Evolutionary conservation across 2,888 invertebrate genomes (phyloP).

Genomic region (Alsophila aescularia): DNA sequence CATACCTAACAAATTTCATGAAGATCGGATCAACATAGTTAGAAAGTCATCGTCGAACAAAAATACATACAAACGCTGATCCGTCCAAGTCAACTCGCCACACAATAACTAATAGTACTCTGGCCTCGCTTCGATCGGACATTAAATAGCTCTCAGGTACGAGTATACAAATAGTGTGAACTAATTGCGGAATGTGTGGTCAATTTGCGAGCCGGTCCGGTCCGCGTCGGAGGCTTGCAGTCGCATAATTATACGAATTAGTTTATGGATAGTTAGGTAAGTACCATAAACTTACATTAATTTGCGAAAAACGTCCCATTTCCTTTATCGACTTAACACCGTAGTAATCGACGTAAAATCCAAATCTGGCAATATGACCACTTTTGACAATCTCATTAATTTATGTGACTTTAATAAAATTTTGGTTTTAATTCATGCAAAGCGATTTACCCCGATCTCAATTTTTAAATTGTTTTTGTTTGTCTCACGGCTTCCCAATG

Average conservation of each 20-base stretch:
- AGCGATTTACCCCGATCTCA: constrained; percentile 36
- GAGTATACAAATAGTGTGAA: background rate
- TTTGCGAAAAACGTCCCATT: constrained; percentile 15
- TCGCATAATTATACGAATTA: constrained; percentile 25
- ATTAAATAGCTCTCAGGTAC: too few species aligned
- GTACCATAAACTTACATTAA: constrained; percentile 14
- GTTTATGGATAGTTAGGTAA: constrained; percentile 15
- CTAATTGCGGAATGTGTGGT: constrained; percentile 18
- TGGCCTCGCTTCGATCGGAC: too few species aligned
- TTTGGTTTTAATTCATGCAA: constrained; percentile 28
- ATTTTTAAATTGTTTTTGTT: constrained; percentile 28
- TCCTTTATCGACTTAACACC: constrained; percentile 21
- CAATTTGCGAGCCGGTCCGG: constrained; percentile 13
- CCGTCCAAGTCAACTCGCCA: too few species aligned
- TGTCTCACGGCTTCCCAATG: constrained; percentile 9
- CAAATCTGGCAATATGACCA: constrained; percentile 24
- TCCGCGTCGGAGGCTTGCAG: background rate
- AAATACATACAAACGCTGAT: too few species aligned
- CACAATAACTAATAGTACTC: too few species aligned
- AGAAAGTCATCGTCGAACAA: too few species aligned
- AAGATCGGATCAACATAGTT: too few species aligned
- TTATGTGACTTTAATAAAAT: constrained; percentile 33
- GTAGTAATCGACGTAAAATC: constrained; percentile 19
- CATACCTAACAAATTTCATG: too few species aligned
- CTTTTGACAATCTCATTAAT: constrained; percentile 24